Evolutionary conservation across 2,113 vertebrate genomes (phyloP), one percentile per base, ranked within the genome.

Genomic region (Pavo muticus): DNA sequence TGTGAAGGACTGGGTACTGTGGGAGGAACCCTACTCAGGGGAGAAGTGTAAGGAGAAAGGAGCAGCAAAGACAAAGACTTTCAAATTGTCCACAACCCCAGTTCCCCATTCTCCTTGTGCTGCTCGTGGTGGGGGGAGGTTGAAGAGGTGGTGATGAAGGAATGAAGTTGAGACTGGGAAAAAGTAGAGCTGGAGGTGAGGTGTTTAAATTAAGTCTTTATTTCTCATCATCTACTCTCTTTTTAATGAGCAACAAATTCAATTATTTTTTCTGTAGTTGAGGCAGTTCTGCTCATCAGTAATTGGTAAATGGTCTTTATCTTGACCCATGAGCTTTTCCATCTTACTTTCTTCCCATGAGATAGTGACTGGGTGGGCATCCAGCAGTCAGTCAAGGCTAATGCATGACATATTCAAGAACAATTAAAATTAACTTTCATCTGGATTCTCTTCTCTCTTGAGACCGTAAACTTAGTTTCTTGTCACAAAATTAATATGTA

Each of bases 121-220:
- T 10, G n/a, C 10, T 63, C n/a, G 25, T 19, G 7, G 11, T 50
- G 11, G 60, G 21, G 15, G 8, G 15, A 42, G 15, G 13, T 10
- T 47, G 24, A 37, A 39, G 18, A 39, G 12, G 23, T 3, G 1
- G 21, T 6, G 76, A 63, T 3, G 3, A 77, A n/a, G 12, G 21
- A 52, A 11, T n/a, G 27, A 71, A 68, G 1, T 3, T 23, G 56
- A 76, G 13, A 18, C 18, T 12, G 21, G 11, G 10, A 69, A 40
- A 32, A 24, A 69, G 48, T 42, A 7, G 0, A 9, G 6, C 21
- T 10, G 69, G 7, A 0, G 0, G 6, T 39, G 14, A 75, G 4
- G 6, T 37, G 19, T 6, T 40, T 4, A 23, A 17, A 11, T 48
- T 85, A 59, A 59, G 11, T 30, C 19, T 76, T 74, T 63, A 5